A percentile compares a stretch with the other conserved stretches of the same genome.
Evolutionary conservation across 2,797 vertebrate species (phyloP).

Genomic region (Crocodylus rhombifer): DNA sequence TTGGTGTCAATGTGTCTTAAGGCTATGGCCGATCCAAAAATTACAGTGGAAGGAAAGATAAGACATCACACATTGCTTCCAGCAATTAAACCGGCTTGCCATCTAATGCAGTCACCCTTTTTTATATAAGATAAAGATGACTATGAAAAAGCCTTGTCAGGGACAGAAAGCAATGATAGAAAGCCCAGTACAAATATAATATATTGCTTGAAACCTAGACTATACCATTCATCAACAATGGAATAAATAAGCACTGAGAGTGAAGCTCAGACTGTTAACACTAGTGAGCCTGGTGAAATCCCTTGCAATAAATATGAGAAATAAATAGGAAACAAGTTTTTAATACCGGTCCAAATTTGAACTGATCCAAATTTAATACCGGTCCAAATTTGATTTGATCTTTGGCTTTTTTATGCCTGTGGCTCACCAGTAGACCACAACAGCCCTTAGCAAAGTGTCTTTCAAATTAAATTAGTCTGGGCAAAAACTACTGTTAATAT

Average conservation of each 20-base stretch:
- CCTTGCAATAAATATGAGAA: conserved; percentile 35
- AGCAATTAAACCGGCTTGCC: background rate
- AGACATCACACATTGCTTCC: background rate
- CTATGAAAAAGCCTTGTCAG: background rate
- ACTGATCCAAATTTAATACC: conserved; percentile 46
- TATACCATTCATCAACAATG: background rate
- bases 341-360: conserved; percentile 31
- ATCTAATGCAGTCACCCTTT: background rate
- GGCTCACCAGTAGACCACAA: background rate
- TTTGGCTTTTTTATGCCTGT: conserved; percentile 53
- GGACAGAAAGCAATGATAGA: background rate
- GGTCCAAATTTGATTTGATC: conserved; percentile 14
- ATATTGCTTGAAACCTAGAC: background rate
- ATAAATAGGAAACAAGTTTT: background rate
- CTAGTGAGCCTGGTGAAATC: conserved; percentile 11
- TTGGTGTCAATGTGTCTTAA: background rate
- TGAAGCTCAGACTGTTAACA: background rate
- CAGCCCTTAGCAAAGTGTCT: conserved; percentile 1
- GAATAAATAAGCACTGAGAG: conserved; percentile 8
- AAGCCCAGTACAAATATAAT: background rate
- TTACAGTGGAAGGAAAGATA: conserved; percentile 1
- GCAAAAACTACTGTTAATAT: conserved; percentile 35
- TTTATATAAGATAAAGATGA: background rate
- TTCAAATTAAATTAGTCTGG: conserved; percentile 35
- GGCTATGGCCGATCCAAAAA: background rate